Evolutionary conservation across 2,888 invertebrate genomes (phyloP), one percentile per base, ranked within the genome.

Genomic region (Cenopis cana): DNA sequence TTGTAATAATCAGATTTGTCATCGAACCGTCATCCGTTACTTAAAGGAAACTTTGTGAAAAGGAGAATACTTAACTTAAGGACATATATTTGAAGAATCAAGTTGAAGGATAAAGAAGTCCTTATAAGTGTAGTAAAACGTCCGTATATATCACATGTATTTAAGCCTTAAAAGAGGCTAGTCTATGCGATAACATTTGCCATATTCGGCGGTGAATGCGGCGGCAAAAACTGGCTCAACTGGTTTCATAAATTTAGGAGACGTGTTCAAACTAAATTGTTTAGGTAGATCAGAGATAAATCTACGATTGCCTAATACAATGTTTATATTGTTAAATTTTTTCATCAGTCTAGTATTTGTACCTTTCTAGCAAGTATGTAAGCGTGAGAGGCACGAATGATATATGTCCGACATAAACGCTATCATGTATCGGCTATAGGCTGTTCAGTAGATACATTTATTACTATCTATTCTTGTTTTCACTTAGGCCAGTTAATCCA

Each of bases 231-330:
- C 78, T 73, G 29, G 77, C 74, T 14, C 20, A 73, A 73, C 77
- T 74, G 76, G 79, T 76, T 76, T 57, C 56, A 64, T 73, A 52
- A 54, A 62, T 68, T 74, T 74, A 61, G 70, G 70, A 70, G 55
- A 60, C 60, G 36, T 8, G 55, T 54, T 29, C 41, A 33, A 64
- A 69, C 56, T 4, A 17, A 62, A 46, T 46, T 56, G 46, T 38
- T 61, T 41, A 46, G 29, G 14, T 8, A 41, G 20, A 64, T 64
- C 6, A n/a, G 18, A 64, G 57, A 57, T 59, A 57, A 24, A n/a
- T 33, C 52, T 59, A 68, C 18, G 29, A 59, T 41, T 18, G 56
- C 8, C 20, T 64, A 50, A 56, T 49, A 46, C 5, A 60, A 17
- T 33, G 49, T 46, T 56, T 36, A 5, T 17, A 4, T 12, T 17